phyloP scores from a whole-genome alignment of 2,797 vertebrate genomes.

The Enteromius viviparus region DNA sequence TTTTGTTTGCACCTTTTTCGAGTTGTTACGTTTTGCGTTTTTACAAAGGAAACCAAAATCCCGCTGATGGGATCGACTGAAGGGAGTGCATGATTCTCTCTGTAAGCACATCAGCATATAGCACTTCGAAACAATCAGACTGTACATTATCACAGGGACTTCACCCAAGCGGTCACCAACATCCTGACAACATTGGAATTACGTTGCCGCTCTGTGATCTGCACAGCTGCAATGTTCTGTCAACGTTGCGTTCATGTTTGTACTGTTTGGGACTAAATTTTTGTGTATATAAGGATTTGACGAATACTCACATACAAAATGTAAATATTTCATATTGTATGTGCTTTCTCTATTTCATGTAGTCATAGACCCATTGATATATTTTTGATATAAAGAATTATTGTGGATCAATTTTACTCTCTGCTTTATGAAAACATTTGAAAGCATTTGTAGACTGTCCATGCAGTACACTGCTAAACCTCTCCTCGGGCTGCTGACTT shows the following conservation, averaged over 20 bases:
- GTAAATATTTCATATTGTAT: constrained; percentile 83
- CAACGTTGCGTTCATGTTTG: constrained; percentile 50
- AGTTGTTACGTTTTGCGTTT: constrained; percentile 44
- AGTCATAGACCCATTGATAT: constrained; percentile 79
- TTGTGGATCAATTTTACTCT: constrained; percentile 65
- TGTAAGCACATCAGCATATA: constrained; percentile 57
- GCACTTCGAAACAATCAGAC: constrained; percentile 57
- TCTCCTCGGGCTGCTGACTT: constrained; percentile 2
- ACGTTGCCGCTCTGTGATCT: constrained; percentile 6
- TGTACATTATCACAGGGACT: constrained; percentile 63
- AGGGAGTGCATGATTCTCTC: constrained; percentile 51
- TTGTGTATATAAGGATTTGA: constrained; percentile 78
- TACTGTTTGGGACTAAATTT: constrained; percentile 56
- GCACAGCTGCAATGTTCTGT: constrained; percentile 41
- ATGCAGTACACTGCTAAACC: constrained; percentile 33
- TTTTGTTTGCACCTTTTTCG: constrained; percentile 31
- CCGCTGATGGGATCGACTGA: constrained; percentile 33
- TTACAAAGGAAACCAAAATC: constrained; percentile 37
- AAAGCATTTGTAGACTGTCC: constrained; percentile 61
- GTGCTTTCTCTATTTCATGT: constrained; percentile 75
- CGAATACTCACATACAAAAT: constrained; percentile 75
- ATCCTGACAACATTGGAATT: constrained; percentile 37
- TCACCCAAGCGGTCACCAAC: constrained; percentile 33
- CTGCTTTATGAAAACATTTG: constrained; percentile 58
- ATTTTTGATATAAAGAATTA: constrained; percentile 82